Evolutionary conservation across 2,113 vertebrate species (phyloP).

Genomic region (Gadus macrocephalus): DNA sequence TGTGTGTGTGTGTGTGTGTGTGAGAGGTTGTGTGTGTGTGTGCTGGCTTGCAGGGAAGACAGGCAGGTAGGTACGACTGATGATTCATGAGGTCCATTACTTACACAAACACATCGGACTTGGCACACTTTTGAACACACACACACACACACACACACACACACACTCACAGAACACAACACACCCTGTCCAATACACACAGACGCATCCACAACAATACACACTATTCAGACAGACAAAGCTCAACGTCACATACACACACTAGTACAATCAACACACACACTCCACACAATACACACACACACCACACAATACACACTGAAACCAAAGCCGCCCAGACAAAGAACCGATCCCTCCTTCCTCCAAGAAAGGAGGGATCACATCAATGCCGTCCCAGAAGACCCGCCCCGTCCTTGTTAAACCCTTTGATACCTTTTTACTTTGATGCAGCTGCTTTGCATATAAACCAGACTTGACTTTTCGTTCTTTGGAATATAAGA

Average conservation of each 20-base stretch:
- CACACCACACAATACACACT: slow-evolving; percentile 13
- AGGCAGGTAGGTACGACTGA: slow-evolving; percentile 26
- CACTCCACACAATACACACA: neutral
- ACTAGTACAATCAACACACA: no score
- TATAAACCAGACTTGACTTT: slow-evolving; percentile 24
- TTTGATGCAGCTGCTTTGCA: neutral
- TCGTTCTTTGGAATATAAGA: slow-evolving; percentile 21
- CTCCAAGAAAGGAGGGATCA: no score
- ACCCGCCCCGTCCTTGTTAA: no score
- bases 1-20: neutral
- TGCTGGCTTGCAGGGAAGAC: slow-evolving; percentile 9
- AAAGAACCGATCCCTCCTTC: no score
- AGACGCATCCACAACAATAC: neutral
- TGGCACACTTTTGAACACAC: slow-evolving; percentile 5
- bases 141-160: slow-evolving; percentile 13
- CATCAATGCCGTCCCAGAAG: no score
- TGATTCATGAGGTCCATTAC: slow-evolving; percentile 36
- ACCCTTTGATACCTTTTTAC: no score
- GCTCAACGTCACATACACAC: neutral
- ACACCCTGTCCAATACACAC: neutral
- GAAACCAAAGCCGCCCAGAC: no score
- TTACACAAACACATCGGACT: slow-evolving; percentile 9
- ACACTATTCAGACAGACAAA: no score
- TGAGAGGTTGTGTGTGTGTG: no score
- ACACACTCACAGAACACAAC: slow-evolving; percentile 2